Conservation (phyloP, 2,888 invertebrate genomes). For the Phragmatobia fuliginosa region DNA sequence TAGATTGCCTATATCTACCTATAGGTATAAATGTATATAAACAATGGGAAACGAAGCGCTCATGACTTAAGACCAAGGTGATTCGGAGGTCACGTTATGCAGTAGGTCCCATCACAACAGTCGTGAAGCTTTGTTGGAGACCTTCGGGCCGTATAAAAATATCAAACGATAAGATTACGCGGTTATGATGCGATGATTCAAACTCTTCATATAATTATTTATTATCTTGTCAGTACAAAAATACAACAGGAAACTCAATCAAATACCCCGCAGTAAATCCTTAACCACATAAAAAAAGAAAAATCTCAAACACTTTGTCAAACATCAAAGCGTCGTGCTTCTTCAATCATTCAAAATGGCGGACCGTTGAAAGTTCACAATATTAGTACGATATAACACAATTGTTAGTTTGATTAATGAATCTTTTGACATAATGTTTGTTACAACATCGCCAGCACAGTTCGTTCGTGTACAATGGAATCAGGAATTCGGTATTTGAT, state of each 20-base stretch:
- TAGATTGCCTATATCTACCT: neutral
- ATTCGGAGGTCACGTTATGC: no score
- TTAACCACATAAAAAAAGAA: neutral
- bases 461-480: constrained; percentile 22
- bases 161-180: no score
- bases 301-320: neutral
- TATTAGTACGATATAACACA: constrained; percentile 27
- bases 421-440: constrained; percentile 30
- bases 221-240: neutral
- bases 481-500: constrained; percentile 29
- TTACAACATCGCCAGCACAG: constrained; percentile 24
- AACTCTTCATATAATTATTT: neutral
- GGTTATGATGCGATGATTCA: no score
- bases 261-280: constrained; percentile 2
- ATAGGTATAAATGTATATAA: neutral
- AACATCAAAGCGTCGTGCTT: neutral
- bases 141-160: no score
- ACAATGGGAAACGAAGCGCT: no score
- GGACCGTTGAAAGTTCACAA: constrained; percentile 20
- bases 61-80: no score
- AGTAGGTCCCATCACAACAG: no score
- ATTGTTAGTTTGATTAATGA: constrained; percentile 43
- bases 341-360: constrained; percentile 22
- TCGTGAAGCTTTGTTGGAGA: no score
- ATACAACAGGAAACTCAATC: neutral